Evolutionary conservation across 2,797 vertebrate species (phyloP).

Genomic region (Betta splendens): DNA sequence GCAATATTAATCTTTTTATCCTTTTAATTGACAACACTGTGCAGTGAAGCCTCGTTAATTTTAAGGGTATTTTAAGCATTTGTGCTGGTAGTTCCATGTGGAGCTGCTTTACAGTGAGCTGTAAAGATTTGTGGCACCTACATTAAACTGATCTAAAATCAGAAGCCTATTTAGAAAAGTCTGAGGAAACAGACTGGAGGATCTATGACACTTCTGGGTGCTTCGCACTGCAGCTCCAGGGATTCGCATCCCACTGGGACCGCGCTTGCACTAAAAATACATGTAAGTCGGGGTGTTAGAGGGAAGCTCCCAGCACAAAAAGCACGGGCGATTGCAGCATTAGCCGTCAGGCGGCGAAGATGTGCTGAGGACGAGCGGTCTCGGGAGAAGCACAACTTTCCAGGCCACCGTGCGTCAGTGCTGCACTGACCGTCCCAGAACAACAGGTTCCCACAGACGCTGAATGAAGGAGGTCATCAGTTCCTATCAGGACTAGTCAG

Average conservation of each 20-base stretch:
- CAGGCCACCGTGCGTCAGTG: conserved; percentile 44
- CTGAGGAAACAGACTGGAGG: not conserved
- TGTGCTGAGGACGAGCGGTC: conserved; percentile 20
- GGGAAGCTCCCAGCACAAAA: conserved; percentile 16
- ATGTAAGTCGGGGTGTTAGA: conserved; percentile 3
- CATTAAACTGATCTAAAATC: not conserved
- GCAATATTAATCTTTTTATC: too few relatives aligned
- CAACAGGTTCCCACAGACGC: too few relatives aligned
- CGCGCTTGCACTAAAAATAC: conserved; percentile 25
- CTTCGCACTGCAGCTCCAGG: not conserved
- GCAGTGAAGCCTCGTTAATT: not conserved
- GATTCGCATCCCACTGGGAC: conserved; percentile 9
- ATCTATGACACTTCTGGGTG: not conserved
- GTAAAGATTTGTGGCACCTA: not conserved
- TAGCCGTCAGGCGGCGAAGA: conserved; percentile 32
- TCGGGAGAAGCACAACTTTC: conserved; percentile 45
- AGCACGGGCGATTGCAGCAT: conserved; percentile 45
- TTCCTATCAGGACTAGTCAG: too few relatives aligned
- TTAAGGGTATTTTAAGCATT: too few relatives aligned
- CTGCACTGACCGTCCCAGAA: conserved; percentile 17
- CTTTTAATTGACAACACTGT: too few relatives aligned
- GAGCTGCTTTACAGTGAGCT: too few relatives aligned
- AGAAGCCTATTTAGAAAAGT: not conserved
- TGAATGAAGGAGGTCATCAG: too few relatives aligned
- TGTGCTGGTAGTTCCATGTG: too few relatives aligned